Conservation (phyloP, 1,140 invertebrate species). For the Leptonema lineaticorne region DNA sequence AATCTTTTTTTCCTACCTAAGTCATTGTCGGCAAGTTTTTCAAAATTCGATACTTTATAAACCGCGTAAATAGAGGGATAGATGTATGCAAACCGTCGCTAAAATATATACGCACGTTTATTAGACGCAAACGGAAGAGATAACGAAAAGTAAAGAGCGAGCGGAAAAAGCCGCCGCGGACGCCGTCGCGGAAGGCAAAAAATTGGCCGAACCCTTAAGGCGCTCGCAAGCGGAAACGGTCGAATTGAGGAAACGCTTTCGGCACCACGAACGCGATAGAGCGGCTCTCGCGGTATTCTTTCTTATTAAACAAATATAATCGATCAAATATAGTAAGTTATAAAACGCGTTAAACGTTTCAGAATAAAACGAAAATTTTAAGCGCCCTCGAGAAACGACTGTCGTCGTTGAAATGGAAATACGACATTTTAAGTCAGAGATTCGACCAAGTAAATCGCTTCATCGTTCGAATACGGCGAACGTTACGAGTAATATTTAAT, state of each 20-base stretch:
- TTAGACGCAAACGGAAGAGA: slow-evolving; percentile 81
- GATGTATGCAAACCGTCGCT: not conserved
- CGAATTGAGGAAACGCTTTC: slow-evolving; percentile 70
- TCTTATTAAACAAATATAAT: not conserved
- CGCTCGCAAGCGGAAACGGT: slow-evolving; percentile 65
- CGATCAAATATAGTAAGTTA: not conserved
- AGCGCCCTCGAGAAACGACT: slow-evolving; percentile 65
- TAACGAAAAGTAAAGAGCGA: slow-evolving; percentile 78
- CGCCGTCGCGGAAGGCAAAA: slow-evolving; percentile 69
- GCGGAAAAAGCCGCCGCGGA: slow-evolving; percentile 61
- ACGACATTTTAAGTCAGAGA: slow-evolving; percentile 68
- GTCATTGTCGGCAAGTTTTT: too few relatives aligned
- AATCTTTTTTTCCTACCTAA: too few relatives aligned
- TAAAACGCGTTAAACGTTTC: slow-evolving; percentile 42
- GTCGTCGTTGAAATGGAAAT: slow-evolving; percentile 73
- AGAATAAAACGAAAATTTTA: slow-evolving; percentile 66
- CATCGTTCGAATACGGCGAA: not conserved
- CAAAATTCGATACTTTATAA: too few relatives aligned
- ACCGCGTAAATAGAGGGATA: too few relatives aligned
- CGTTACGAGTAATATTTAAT: slow-evolving; percentile 7
- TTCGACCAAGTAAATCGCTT: slow-evolving; percentile 64
- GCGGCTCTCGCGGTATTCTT: slow-evolving; percentile 54
- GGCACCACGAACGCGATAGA: slow-evolving; percentile 79
- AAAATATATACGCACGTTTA: not conserved
- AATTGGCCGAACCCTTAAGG: slow-evolving; percentile 69